Conservation (phyloP, 2,113 vertebrate genomes). For the Burhinus bistriatus region DNA sequence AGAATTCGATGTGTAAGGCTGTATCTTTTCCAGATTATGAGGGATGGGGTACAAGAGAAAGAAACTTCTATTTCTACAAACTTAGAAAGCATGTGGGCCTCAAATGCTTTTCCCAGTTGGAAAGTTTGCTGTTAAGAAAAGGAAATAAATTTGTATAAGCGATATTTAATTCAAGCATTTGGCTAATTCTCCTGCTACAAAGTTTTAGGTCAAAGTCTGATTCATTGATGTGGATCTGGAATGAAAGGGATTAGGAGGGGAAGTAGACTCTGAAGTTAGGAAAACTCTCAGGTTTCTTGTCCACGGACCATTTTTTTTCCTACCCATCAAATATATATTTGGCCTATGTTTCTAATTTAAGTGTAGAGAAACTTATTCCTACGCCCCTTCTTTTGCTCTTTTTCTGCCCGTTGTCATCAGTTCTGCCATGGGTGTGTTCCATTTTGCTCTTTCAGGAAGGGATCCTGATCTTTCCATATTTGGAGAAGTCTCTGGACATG, state of each 20-base stretch:
- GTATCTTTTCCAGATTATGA: constrained; percentile 1
- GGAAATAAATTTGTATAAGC: constrained; percentile 35
- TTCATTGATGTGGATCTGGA: constrained; percentile 18
- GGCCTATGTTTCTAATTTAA: constrained; percentile 39
- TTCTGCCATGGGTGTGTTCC: not conserved
- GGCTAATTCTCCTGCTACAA: constrained; percentile 18
- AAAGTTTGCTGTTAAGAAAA: constrained; percentile 12
- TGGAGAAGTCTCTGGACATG: not conserved
- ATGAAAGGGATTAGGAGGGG: not conserved
- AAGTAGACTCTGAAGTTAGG: not conserved
- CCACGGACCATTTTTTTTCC: not conserved
- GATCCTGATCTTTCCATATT: not conserved
- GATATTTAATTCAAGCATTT: constrained; percentile 28
- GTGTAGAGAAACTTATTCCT: not conserved
- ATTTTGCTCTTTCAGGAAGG: not conserved
- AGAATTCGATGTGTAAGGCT: not conserved
- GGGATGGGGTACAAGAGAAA: not conserved
- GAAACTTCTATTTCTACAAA: not conserved
- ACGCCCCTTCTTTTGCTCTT: not conserved
- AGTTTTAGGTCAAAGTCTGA: constrained; percentile 21
- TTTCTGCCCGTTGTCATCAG: not conserved
- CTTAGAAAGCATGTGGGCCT: constrained; percentile 1
- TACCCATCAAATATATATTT: constrained; percentile 13
- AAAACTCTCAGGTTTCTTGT: not conserved
- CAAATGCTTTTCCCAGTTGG: constrained; percentile 32